Conservation (phyloP, 37 sponge, comb jelly and placozoan species). For the Ephydatia muelleri region DNA sequence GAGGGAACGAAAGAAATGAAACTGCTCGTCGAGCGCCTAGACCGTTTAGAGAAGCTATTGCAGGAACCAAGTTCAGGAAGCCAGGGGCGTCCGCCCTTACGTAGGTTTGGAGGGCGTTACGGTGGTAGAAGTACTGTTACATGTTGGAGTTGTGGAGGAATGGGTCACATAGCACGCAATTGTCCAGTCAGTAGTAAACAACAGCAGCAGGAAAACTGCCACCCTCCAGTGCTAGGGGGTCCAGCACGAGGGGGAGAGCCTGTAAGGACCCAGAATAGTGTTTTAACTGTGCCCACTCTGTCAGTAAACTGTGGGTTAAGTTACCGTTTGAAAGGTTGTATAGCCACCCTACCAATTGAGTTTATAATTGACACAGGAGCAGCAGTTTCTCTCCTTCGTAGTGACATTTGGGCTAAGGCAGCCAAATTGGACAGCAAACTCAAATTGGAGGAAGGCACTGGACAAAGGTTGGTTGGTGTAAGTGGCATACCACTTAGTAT, state of each 20-base stretch:
- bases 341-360: slow-evolving; percentile 7
- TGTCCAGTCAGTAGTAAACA: neutral
- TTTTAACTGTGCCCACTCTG: too few species aligned
- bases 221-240: neutral
- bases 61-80: neutral
- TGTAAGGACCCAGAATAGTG: neutral
- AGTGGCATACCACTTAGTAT: slow-evolving; percentile 22
- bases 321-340: slow-evolving; percentile 6
- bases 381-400: slow-evolving; percentile 25
- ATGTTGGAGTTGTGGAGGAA: slow-evolving; percentile 5
- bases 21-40: neutral
- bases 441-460: neutral
- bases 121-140: neutral
- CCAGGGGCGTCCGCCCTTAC: neutral
- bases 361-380: slow-evolving; percentile 41
- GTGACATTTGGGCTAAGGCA: slow-evolving; percentile 20
- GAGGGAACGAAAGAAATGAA: neutral
- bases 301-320: too few species aligned
- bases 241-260: slow-evolving; percentile 5
- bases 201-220: slow-evolving; percentile 9
- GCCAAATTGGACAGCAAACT: neutral
- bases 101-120: neutral
- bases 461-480: slow-evolving; percentile 33
- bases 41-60: neutral
- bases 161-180: slow-evolving; percentile 10